Evolutionary conservation across 1,140 invertebrate species (phyloP).

Genomic region (Lerema accius): DNA sequence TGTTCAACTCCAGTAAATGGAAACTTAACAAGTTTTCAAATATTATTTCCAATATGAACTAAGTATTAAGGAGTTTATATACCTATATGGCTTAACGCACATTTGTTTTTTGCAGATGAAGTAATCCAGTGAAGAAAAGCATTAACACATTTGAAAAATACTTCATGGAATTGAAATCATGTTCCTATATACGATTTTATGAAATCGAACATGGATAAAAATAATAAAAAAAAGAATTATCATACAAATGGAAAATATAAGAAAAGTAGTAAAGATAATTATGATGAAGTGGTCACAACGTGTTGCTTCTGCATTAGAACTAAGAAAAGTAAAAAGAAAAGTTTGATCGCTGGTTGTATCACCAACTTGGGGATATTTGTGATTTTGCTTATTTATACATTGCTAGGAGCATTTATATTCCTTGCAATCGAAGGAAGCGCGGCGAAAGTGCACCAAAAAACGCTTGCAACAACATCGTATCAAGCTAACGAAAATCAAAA

Average conservation of each 20-base stretch:
- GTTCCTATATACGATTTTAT: constrained; percentile 22
- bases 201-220: constrained; percentile 72
- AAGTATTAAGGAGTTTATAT: no score
- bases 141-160: not conserved
- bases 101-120: constrained; percentile 40
- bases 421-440: constrained; percentile 92
- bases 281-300: constrained; percentile 70
- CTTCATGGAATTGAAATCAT: constrained; percentile 32
- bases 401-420: constrained; percentile 95
- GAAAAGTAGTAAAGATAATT: constrained; percentile 72
- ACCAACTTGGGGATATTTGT: constrained; percentile 95
- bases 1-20: no score
- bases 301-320: constrained; percentile 87
- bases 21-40: no score
- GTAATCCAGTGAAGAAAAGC: not conserved
- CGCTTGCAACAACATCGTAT: constrained; percentile 84
- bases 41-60: no score
- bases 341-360: constrained; percentile 87
- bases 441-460: constrained; percentile 86
- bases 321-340: constrained; percentile 85
- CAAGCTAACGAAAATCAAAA: constrained; percentile 75
- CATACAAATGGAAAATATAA: constrained; percentile 71
- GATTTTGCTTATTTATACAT: constrained; percentile 93
- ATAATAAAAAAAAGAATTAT: constrained; percentile 67
- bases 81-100: no score